Conservation (phyloP, 2,113 vertebrate genomes). For the Odontesthes bonariensis region DNA sequence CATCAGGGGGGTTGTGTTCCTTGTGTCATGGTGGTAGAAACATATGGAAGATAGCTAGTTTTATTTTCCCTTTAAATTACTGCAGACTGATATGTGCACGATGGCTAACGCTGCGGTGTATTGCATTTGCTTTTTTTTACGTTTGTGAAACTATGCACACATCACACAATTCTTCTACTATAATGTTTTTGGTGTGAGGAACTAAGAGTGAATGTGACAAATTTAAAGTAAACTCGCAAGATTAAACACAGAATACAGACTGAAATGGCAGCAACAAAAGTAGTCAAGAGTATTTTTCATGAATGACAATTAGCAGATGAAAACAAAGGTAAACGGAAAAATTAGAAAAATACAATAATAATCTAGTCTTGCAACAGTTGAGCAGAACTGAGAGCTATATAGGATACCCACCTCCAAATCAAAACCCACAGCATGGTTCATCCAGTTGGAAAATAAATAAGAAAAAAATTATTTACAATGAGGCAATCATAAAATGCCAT, state of each 20-base stretch:
- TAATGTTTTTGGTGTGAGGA: too few relatives aligned
- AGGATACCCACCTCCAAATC: conserved; percentile 7
- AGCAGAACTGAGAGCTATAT: background rate
- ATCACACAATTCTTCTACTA: too few relatives aligned
- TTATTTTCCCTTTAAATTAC: conserved; percentile 75
- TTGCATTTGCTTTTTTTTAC: too few relatives aligned
- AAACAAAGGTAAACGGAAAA: background rate
- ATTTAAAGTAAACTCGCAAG: too few relatives aligned
- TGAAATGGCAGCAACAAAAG: too few relatives aligned
- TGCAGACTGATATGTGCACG: background rate
- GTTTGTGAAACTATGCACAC: too few relatives aligned
- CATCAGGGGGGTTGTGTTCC: background rate
- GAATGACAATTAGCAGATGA: background rate
- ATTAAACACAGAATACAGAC: too few relatives aligned
- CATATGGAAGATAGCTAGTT: conserved; percentile 59
- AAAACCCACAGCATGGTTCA: conserved; percentile 7
- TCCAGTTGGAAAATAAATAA: conserved; percentile 15
- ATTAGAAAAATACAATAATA: conserved; percentile 2
- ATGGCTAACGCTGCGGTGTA: too few relatives aligned
- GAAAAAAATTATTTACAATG: background rate
- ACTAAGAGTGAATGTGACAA: too few relatives aligned
- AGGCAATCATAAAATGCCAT: conserved; percentile 14
- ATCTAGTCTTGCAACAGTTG: conserved; percentile 7
- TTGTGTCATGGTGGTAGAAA: background rate
- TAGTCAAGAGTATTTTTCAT: too few relatives aligned